A percentile compares a stretch with the other conserved stretches of the same genome.
Conservation (phyloP, 2,888 invertebrate genomes). For the Trypoxylon attenuatum region DNA sequence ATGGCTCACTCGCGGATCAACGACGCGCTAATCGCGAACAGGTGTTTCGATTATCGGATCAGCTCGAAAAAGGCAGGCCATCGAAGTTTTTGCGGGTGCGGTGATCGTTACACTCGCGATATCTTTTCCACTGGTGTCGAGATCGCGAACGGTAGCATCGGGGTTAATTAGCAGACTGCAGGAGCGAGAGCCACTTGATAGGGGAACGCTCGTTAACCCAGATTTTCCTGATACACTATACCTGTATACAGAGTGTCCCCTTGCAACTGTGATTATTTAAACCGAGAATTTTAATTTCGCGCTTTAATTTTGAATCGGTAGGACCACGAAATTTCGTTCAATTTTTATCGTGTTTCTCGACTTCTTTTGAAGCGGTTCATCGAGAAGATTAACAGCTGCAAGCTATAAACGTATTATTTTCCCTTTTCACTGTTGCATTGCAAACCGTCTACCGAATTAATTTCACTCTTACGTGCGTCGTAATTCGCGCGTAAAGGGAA, state of each 20-base stretch:
- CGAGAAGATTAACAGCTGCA: too few relatives aligned
- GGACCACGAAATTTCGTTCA: too few relatives aligned
- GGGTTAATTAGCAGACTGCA: conserved; percentile 48
- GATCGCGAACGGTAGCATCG: conserved; percentile 52
- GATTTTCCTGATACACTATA: conserved; percentile 46
- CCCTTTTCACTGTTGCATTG: too few relatives aligned
- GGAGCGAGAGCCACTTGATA: conserved; percentile 16
- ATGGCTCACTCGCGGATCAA: conserved; percentile 15
- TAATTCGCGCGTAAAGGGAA: too few relatives aligned
- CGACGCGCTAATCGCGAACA: conserved; percentile 47
- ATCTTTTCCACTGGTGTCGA: conserved; percentile 50
- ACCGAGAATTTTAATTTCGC: conserved; percentile 27
- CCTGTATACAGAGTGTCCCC: conserved; percentile 25
- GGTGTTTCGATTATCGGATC: conserved; percentile 30
- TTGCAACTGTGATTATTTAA: conserved; percentile 28
- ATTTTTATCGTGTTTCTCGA: too few relatives aligned
- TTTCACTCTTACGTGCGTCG: too few relatives aligned
- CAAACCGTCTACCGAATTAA: too few relatives aligned
- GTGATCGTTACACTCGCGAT: conserved; percentile 48
- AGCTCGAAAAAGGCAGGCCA: conserved; percentile 42
- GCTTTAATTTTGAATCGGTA: too few relatives aligned
- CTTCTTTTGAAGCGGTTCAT: too few relatives aligned
- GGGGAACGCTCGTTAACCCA: conserved; percentile 47
- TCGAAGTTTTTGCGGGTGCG: conserved; percentile 31
- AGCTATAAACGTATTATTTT: too few relatives aligned